Evolutionary conservation across 1,140 invertebrate species (phyloP), one percentile per base, ranked within the genome.

Genomic region (Rhagoletis pomonella): DNA sequence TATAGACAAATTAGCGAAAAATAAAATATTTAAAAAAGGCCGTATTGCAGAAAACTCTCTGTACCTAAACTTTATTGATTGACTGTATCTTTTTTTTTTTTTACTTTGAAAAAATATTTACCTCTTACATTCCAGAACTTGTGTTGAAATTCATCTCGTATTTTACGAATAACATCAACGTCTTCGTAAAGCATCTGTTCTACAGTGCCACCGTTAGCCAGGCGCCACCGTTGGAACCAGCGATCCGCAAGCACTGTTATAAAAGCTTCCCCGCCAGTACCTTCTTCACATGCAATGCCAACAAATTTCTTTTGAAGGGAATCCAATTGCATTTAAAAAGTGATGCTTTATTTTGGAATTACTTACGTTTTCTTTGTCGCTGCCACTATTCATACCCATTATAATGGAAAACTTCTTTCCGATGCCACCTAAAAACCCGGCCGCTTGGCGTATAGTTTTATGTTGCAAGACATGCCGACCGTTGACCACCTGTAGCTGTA

Each of bases 371-470:
- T 98, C 98, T 84, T 95, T 94, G 69, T 95, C 94, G 60, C 95
- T 95, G 3, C 95, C 94, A 85, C 95, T 94, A 88, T 96, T 95
- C 91, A 97, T 96, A 3, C 97, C 97, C 94, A 98, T 98, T 89
- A 99, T 96, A 64, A 99, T 95, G 1, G 97, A 96, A 91, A 99
- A 96, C 89, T 96, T 94, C 3, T 96, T 95, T 12, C 97, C 96
- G 89, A 99, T 95, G 0, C 98, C 97, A 55, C 97, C 97, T 17
- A 99, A 94, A 95, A 98, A 97, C 17, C 98, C 97, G 88, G 97
- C 96, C 14, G 97, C 96, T 4, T 96, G 95, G 86, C 96, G 95
- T 64, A 99, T 94, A 6, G 96, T 95, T 60, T 95, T 95, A 90
- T 96, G 97, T 1, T 93, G 93, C 44, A 98, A 94, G 19, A 93